These are phyloP conservation scores for Thera britannica DNA, from an alignment of 2,888 invertebrate genomes.

Conservation along the genomic window DNA sequence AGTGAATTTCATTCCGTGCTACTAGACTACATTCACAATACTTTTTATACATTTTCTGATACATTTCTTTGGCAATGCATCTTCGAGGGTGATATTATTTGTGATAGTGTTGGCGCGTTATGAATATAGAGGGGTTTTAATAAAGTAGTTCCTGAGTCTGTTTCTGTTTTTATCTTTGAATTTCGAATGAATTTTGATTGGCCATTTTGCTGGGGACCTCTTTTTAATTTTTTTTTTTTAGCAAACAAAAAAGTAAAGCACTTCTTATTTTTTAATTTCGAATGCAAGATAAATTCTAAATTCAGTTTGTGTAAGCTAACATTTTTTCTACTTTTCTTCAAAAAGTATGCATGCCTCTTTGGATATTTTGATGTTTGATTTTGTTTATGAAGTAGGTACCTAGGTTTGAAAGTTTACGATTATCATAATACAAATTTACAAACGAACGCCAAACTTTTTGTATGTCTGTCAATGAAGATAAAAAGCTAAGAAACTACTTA, in stretches of 20 bases:
- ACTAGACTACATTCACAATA: slow-evolving; percentile 44
- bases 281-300: too few relatives aligned
- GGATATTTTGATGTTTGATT: too few relatives aligned
- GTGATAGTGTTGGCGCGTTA: slow-evolving; percentile 82
- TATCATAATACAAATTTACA: too few relatives aligned
- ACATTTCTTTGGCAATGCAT: slow-evolving; percentile 84
- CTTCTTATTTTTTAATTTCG: background rate
- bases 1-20: slow-evolving; percentile 37
- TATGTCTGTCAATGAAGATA: too few relatives aligned
- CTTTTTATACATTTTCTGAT: slow-evolving; percentile 84
- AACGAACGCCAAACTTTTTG: too few relatives aligned
- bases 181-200: slow-evolving; percentile 30
- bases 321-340: too few relatives aligned
- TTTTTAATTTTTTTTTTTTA: background rate
- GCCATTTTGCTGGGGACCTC: slow-evolving; percentile 13
- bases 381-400: too few relatives aligned
- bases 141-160: slow-evolving; percentile 69
- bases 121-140: slow-evolving; percentile 84
- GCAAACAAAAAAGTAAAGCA: too few relatives aligned
- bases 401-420: too few relatives aligned
- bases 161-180: slow-evolving; percentile 38
- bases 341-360: too few relatives aligned
- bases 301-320: too few relatives aligned
- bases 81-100: slow-evolving; percentile 82
- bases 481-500: too few relatives aligned